phyloP scores from a whole-genome alignment of 92 coral and sea anemone genomes.

The Galaxea fascicularis region DNA sequence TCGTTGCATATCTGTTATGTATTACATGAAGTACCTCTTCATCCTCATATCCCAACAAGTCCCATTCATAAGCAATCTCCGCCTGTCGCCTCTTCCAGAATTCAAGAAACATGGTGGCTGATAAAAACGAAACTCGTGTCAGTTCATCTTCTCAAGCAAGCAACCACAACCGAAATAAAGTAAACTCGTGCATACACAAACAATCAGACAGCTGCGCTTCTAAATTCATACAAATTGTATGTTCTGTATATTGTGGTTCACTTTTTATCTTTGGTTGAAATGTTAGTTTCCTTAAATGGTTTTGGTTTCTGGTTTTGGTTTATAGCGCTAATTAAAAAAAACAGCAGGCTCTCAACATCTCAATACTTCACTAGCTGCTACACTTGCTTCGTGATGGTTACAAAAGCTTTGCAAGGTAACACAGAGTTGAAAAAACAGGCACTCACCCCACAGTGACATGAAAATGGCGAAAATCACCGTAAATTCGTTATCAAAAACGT shows the following conservation, averaged over 20 bases:
- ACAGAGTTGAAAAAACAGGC: not conserved
- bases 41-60: conserved; percentile 90
- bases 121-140: not conserved
- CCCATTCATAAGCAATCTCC: conserved; percentile 97
- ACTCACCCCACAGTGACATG: conserved; percentile 98
- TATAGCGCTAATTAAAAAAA: no score
- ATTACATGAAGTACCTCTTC: conserved; percentile 73
- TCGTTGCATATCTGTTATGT: no score
- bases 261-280: no score
- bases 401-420: not conserved
- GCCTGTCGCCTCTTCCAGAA: conserved; percentile 97
- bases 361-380: no score
- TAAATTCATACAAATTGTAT: no score
- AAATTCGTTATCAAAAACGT: conserved; percentile 97
- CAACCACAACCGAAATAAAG: not conserved
- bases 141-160: not conserved
- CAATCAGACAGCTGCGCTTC: no score
- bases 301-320: no score
- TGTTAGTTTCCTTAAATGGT: no score
- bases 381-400: no score
- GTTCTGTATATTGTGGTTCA: no score
- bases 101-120: conserved; percentile 97
- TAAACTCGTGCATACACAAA: no score
- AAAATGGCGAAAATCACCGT: conserved; percentile 96
- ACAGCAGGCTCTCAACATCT: no score